A percentile compares a stretch with the other conserved stretches of the same genome.
phyloP scores from a whole-genome alignment of 2,888 invertebrate genomes.

The Machimus atricapillus region DNA sequence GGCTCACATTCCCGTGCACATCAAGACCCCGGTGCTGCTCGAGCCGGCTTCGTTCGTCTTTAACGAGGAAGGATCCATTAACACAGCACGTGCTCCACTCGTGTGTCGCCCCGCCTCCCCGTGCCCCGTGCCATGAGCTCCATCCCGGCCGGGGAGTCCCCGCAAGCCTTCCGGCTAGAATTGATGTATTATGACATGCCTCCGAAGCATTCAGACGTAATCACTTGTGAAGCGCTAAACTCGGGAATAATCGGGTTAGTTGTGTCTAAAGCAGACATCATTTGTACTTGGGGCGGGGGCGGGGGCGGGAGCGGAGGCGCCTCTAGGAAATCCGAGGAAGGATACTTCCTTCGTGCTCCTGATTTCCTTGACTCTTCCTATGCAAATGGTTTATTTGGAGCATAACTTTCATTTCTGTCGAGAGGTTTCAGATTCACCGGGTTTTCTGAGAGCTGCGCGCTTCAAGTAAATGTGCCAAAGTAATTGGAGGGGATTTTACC shows the following conservation, averaged over 20 bases:
- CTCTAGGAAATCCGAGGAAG: not conserved
- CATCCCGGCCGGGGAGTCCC: not conserved
- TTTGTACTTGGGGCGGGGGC: not conserved
- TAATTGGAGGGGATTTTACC: not conserved
- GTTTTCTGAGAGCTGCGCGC: not conserved
- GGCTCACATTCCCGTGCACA: not conserved
- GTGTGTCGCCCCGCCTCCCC: too few relatives aligned
- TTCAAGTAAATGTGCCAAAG: not conserved
- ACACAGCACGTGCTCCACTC: constrained; percentile 20
- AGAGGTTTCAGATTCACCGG: not conserved
- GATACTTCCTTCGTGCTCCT: not conserved
- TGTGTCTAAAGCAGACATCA: constrained; percentile 21
- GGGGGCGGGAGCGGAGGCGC: not conserved
- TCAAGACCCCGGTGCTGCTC: not conserved
- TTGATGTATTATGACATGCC: constrained; percentile 36
- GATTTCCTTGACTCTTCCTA: not conserved
- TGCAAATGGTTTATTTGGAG: not conserved
- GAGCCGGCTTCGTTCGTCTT: not conserved
- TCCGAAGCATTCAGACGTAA: constrained; percentile 8
- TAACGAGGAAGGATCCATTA: constrained; percentile 16
- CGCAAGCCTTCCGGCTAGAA: not conserved
- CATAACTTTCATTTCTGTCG: not conserved
- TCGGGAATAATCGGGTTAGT: constrained; percentile 28
- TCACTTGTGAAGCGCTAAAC: constrained; percentile 22
- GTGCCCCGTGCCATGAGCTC: not conserved